These are phyloP conservation scores for Eubucco bourcierii DNA, from an alignment of 2,113 vertebrate species.

Conservation along the genomic window DNA sequence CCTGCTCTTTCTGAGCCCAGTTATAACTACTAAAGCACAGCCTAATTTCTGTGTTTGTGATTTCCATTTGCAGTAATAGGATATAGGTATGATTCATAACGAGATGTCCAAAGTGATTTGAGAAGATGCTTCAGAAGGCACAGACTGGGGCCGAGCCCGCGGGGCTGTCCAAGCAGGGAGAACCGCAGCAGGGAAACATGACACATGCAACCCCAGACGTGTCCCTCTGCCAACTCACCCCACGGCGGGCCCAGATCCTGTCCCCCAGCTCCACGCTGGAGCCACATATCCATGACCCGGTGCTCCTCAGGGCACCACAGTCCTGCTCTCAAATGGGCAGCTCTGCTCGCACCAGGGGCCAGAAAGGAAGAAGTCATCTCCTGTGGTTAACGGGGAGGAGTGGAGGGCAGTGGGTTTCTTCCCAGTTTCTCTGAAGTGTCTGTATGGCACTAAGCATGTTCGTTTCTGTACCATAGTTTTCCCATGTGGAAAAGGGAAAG, in stretches of 20 bases:
- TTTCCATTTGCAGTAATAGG: neutral
- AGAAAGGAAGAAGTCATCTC: neutral
- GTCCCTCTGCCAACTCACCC: neutral
- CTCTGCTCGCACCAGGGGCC: neutral
- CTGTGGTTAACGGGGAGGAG: neutral
- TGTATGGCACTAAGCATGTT: neutral
- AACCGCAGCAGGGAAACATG: neutral
- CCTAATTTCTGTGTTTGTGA: neutral
- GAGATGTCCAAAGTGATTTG: constrained; percentile 12
- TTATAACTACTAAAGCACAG: neutral
- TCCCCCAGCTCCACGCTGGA: rapidly evolving
- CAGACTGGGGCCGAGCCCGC: rapidly evolving
- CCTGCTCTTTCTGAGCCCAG: constrained; percentile 57
- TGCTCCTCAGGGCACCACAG: neutral
- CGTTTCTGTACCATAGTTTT: rapidly evolving
- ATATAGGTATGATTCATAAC: constrained; percentile 38
- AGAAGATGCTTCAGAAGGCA: constrained; percentile 30
- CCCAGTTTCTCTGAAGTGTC: neutral
- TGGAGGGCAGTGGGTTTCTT: neutral
- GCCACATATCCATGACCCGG: rapidly evolving
- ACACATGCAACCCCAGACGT: neutral
- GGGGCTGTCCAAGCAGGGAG: neutral
- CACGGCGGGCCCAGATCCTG: rapidly evolving
- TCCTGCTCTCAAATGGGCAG: neutral
- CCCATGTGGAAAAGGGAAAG: constrained; percentile 29